phyloP scores from a whole-genome alignment of 2,797 vertebrate genomes.

The Eleutherodactylus coqui region DNA sequence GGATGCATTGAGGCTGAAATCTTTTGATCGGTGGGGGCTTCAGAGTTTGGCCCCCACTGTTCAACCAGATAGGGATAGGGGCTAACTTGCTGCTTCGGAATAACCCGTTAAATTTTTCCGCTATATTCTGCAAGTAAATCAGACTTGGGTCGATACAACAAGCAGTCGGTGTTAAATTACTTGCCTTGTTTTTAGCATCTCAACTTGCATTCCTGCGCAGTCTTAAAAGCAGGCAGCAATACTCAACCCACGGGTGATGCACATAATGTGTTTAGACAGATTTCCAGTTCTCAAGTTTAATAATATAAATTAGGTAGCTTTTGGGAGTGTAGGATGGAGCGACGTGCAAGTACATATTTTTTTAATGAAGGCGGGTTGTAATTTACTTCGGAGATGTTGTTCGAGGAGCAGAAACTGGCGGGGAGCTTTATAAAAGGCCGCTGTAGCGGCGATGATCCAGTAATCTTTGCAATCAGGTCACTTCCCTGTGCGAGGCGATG shows the following conservation, averaged over 20 bases:
- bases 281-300: constrained; percentile 29
- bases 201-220: not conserved
- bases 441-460: not conserved
- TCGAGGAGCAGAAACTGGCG: not conserved
- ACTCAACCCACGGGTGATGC: constrained; percentile 7
- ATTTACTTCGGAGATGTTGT: constrained; percentile 2
- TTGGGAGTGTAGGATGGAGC: not conserved
- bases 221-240: not conserved
- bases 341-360: constrained; percentile 5
- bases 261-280: constrained; percentile 37
- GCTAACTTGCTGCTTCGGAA: no score
- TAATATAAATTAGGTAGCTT: constrained; percentile 35
- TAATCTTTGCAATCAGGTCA: not conserved
- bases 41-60: no score
- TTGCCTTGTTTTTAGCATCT: not conserved
- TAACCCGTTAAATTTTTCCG: no score
- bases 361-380: not conserved
- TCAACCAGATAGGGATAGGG: no score
- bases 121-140: not conserved
- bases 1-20: no score
- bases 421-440: not conserved
- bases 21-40: no score
- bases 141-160: not conserved
- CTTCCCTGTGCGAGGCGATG: not conserved
- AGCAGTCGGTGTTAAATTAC: not conserved